Percentiles rank a stretch among this genome's conserved stretches.
Evolutionary conservation across 2,888 invertebrate species (phyloP).

Genomic region (Campaea margaritaria): DNA sequence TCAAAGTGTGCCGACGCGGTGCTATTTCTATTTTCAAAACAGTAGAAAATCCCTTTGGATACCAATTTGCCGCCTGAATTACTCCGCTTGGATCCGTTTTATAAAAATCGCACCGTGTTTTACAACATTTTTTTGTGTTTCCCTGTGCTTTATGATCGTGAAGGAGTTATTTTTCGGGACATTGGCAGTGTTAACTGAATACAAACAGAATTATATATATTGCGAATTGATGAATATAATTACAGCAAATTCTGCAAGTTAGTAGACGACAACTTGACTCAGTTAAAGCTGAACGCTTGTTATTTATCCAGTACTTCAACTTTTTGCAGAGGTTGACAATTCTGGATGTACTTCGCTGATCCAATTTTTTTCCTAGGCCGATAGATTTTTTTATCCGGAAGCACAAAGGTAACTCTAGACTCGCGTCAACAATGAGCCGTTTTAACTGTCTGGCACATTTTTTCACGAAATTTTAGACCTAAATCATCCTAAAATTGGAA

Average conservation of each 20-base stretch:
- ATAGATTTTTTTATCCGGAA: constrained; percentile 27
- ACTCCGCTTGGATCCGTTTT: constrained; percentile 64
- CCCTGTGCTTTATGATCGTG: constrained; percentile 47
- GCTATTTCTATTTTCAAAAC: constrained; percentile 79
- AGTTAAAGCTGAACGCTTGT: too few relatives aligned
- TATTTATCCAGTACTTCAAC: not conserved
- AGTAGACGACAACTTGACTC: too few relatives aligned
- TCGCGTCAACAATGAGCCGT: constrained; percentile 30
- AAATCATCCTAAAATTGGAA: constrained; percentile 59
- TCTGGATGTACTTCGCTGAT: too few relatives aligned
- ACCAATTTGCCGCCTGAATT: constrained; percentile 81
- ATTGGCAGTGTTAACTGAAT: constrained; percentile 26
- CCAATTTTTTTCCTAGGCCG: too few relatives aligned
- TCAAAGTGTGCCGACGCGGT: constrained; percentile 71
- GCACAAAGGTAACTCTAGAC: constrained; percentile 44
- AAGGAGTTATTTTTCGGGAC: constrained; percentile 39
- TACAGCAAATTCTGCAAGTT: too few relatives aligned
- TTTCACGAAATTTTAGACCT: constrained; percentile 57
- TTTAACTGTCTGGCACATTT: constrained; percentile 42
- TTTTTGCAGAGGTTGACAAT: not conserved
- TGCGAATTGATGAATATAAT: constrained; percentile 23
- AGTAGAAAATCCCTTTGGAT: constrained; percentile 82
- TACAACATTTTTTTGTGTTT: constrained; percentile 65
- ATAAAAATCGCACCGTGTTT: constrained; percentile 61
- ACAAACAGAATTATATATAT: constrained; percentile 36